A percentile compares a stretch with the other conserved stretches of the same genome.
Evolutionary conservation across 2,113 vertebrate genomes (phyloP).

Genomic region (Hippopotamus amphibius): DNA sequence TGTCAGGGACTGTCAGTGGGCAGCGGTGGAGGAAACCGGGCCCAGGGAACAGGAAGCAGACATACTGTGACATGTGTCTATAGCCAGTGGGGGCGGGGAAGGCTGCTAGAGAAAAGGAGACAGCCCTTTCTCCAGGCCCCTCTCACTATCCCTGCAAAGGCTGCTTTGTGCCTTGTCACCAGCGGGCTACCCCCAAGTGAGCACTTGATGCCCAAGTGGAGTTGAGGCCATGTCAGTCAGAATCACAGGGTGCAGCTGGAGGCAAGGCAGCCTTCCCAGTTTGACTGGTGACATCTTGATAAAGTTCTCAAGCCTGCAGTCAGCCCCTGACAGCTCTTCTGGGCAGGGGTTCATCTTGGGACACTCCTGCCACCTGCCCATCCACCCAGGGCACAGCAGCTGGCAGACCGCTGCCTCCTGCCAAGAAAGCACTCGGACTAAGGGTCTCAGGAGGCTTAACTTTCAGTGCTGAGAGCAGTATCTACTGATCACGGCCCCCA

Average conservation of each 20-base stretch:
- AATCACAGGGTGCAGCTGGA: neutral
- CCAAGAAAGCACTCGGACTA: constrained; percentile 6
- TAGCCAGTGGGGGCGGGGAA: neutral
- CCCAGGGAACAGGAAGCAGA: neutral
- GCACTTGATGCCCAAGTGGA: fast-evolving
- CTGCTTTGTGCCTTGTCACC: constrained; percentile 7
- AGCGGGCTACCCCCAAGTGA: neutral
- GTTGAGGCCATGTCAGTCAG: neutral
- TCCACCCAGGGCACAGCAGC: neutral
- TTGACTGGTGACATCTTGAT: constrained; percentile 52
- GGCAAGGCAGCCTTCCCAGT: constrained; percentile 27
- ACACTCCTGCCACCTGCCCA: neutral
- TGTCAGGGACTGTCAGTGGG: neutral
- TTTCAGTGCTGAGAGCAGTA: neutral
- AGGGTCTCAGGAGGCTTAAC: constrained; percentile 38
- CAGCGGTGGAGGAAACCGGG: neutral
- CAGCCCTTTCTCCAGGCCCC: neutral
- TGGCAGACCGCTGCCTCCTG: constrained; percentile 38
- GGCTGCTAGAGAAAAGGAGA: neutral
- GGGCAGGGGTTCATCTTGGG: constrained; percentile 52
- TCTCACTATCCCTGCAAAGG: neutral
- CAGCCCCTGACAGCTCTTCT: constrained; percentile 49
- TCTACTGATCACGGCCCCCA: neutral
- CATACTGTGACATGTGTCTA: fast-evolving
- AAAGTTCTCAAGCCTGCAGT: neutral